Percentiles rank a stretch among this genome's conserved stretches.
Evolutionary conservation across 1,140 invertebrate genomes (phyloP).

Genomic region (Heliconius hewitsoni): DNA sequence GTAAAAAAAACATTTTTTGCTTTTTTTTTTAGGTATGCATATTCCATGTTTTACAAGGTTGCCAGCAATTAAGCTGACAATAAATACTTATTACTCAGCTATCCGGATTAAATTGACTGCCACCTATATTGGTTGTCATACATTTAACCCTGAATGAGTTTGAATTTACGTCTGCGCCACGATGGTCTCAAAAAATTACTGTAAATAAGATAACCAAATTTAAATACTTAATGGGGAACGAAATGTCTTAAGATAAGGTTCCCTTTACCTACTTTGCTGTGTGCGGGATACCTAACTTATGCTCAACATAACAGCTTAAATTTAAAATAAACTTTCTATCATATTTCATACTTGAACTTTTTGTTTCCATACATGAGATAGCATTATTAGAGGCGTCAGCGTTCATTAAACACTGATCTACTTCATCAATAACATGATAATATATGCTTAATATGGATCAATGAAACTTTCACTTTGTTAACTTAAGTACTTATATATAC

Average conservation of each 20-base stretch:
- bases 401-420: slow-evolving; percentile 1
- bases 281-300: not conserved
- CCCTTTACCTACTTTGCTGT: not conserved
- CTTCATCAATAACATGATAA: slow-evolving; percentile 7
- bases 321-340: not conserved
- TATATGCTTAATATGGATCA: not conserved
- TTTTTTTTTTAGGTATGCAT: no score
- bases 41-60: no score
- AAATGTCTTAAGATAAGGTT: not conserved
- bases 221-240: not conserved
- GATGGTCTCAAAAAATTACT: no score
- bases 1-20: no score
- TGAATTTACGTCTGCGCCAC: no score
- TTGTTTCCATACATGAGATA: not conserved
- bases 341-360: not conserved
- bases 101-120: no score
- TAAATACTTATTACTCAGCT: no score
- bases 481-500: not conserved
- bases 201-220: no score
- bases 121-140: no score
- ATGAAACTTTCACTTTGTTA: not conserved
- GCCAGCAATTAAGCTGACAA: no score
- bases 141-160: no score
- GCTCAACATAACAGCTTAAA: not conserved
- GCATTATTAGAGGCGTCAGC: slow-evolving; percentile 8